Evolutionary conservation across 37 sponge, comb jelly and placozoan species (phyloP).

Genomic region (Sycon ciliatum): DNA sequence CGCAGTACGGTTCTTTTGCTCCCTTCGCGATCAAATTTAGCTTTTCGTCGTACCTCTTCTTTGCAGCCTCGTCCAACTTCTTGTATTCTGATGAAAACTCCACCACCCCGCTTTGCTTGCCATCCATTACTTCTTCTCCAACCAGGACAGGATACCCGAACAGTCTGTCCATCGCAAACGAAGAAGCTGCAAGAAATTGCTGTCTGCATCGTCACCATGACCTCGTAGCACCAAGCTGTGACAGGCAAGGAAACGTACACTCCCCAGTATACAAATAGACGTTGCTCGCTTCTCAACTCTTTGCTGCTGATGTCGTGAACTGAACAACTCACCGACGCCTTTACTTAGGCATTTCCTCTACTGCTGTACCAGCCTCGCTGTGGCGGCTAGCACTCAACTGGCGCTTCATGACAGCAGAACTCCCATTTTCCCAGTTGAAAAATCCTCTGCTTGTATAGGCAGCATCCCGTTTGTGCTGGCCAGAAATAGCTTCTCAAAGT

Average conservation of each 20-base stretch:
- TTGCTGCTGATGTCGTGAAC: constrained; percentile 14
- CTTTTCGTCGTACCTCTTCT: too few relatives aligned
- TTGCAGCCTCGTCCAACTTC: too few relatives aligned
- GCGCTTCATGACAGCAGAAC: constrained; percentile 54
- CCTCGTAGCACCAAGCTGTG: constrained; percentile 59
- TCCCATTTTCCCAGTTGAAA: constrained; percentile 63
- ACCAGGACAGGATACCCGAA: constrained; percentile 38
- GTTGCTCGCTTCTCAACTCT: constrained; percentile 40
- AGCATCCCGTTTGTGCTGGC: background rate
- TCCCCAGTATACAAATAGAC: constrained; percentile 38
- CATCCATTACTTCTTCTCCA: constrained; percentile 56
- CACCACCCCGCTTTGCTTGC: too few relatives aligned
- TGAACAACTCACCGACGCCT: constrained; percentile 51
- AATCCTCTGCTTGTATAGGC: constrained; percentile 62
- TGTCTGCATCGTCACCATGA: constrained; percentile 29
- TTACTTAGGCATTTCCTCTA: constrained; percentile 31
- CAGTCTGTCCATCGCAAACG: constrained; percentile 32
- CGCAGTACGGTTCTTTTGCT: too few relatives aligned
- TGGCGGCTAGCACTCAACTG: constrained; percentile 53
- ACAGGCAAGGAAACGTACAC: constrained; percentile 50
- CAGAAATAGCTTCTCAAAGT: constrained; percentile 1
- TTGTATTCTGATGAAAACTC: too few relatives aligned
- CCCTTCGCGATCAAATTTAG: too few relatives aligned
- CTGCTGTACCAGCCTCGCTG: constrained; percentile 44
- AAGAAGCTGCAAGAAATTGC: constrained; percentile 49